Conservation (phyloP, 2,888 invertebrate genomes). For the Chaitophorus viminalis region DNA sequence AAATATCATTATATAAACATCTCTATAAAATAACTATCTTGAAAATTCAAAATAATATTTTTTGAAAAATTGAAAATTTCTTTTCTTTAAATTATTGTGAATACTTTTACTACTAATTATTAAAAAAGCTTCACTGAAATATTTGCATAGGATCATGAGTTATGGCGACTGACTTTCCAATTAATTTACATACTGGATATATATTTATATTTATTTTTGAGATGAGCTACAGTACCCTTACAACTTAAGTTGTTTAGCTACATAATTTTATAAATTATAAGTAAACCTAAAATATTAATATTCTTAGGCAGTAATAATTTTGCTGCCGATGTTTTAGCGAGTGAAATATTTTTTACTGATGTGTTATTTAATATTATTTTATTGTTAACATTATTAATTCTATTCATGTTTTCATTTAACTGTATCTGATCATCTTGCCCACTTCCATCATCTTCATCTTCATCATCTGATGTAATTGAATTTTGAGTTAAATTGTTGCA, state of each 20-base stretch:
- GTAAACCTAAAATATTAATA: constrained; percentile 47
- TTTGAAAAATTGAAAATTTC: too few relatives aligned
- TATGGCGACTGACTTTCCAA: too few relatives aligned
- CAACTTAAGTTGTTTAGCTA: constrained; percentile 19
- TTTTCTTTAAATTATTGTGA: too few relatives aligned
- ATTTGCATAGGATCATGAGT: too few relatives aligned
- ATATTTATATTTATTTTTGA: not conserved
- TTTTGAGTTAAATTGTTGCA: constrained; percentile 29
- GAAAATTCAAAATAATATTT: too few relatives aligned
- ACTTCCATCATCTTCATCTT: constrained; percentile 60
- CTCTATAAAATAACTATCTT: too few relatives aligned
- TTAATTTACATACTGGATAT: too few relatives aligned
- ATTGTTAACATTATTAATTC: not conserved
- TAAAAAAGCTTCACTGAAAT: too few relatives aligned
- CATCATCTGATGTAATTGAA: constrained; percentile 50
- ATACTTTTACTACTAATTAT: too few relatives aligned
- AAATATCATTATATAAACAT: too few relatives aligned
- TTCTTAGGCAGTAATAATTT: constrained; percentile 4
- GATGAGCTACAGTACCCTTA: not conserved
- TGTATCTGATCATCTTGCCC: constrained; percentile 27
- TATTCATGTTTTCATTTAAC: constrained; percentile 31
- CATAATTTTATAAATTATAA: not conserved
- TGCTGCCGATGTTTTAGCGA: constrained; percentile 12
- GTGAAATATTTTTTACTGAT: constrained; percentile 13
- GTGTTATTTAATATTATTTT: constrained; percentile 7